phyloP scores from a whole-genome alignment of 2,113 vertebrate species.

The Rhombomys opimus region DNA sequence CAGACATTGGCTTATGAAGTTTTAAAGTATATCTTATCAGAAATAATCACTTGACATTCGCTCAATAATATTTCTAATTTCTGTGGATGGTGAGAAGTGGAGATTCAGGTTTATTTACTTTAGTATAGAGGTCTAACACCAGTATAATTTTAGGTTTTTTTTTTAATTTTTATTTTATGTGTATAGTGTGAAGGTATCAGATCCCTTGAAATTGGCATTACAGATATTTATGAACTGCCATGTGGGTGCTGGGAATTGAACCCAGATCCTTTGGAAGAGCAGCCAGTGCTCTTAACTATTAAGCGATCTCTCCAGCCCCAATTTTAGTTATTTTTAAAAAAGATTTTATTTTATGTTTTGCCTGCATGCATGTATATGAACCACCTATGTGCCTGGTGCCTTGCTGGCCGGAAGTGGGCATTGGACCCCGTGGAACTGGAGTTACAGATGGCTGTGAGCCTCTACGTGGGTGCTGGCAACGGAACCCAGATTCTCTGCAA shows the following conservation, averaged over 20 bases:
- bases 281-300: too few relatives aligned
- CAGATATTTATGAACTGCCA: too few relatives aligned
- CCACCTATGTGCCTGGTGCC: background rate
- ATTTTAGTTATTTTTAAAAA: too few relatives aligned
- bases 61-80: background rate
- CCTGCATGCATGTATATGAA: background rate
- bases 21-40: background rate
- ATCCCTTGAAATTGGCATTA: too few relatives aligned
- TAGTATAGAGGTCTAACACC: background rate
- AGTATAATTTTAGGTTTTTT: background rate
- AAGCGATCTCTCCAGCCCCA: too few relatives aligned
- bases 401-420: background rate
- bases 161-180: too few relatives aligned
- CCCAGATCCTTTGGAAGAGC: too few relatives aligned
- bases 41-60: background rate
- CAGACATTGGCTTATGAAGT: background rate
- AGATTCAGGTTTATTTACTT: conserved; percentile 11
- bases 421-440: background rate
- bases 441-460: background rate
- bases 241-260: too few relatives aligned
- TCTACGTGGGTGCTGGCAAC: background rate
- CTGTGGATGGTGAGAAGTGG: background rate
- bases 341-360: background rate
- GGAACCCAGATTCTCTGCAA: background rate
- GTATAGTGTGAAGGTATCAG: too few relatives aligned